These are phyloP conservation scores for Gobius niger DNA, from an alignment of 2,113 vertebrate genomes.

Conservation along the genomic window DNA sequence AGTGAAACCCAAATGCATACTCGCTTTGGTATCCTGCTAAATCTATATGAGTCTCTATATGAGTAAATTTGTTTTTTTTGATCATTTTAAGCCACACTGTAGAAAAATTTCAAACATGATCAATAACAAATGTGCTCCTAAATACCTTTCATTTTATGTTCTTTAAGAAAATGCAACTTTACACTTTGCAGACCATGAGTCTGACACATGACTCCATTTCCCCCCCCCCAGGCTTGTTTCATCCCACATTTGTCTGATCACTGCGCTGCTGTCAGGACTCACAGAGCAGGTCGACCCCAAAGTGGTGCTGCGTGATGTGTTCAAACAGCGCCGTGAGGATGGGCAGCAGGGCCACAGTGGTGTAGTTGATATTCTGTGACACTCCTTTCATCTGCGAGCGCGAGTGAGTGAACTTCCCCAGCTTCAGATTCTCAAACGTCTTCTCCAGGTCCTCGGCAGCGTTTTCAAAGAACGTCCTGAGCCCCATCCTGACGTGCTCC, in stretches of 20 bases:
- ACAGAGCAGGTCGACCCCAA: conserved; percentile 92
- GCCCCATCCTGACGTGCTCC: conserved; percentile 89
- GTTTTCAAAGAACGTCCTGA: conserved; percentile 95
- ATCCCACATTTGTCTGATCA: conserved; percentile 34
- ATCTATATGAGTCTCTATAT: too few relatives aligned
- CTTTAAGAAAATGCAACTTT: too few relatives aligned
- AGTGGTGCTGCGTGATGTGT: conserved; percentile 94
- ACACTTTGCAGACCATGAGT: background rate
- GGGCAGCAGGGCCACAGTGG: conserved; percentile 91
- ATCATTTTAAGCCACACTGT: too few relatives aligned
- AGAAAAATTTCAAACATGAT: too few relatives aligned
- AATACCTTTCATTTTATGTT: too few relatives aligned
- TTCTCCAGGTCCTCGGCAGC: conserved; percentile 95
- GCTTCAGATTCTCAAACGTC: conserved; percentile 95
- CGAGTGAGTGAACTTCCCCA: conserved; percentile 96
- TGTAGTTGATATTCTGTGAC: conserved; percentile 99
- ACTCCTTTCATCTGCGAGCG: conserved; percentile 97
- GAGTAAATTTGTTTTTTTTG: too few relatives aligned
- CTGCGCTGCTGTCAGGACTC: conserved; percentile 70
- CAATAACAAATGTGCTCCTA: too few relatives aligned
- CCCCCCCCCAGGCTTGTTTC: background rate
- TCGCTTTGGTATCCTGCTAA: too few relatives aligned
- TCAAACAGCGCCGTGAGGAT: conserved; percentile 96
- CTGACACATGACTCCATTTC: background rate
- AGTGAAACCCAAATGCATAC: too few relatives aligned